Conservation (phyloP, 2,888 invertebrate genomes). For the Caenorhabditis sinica region DNA sequence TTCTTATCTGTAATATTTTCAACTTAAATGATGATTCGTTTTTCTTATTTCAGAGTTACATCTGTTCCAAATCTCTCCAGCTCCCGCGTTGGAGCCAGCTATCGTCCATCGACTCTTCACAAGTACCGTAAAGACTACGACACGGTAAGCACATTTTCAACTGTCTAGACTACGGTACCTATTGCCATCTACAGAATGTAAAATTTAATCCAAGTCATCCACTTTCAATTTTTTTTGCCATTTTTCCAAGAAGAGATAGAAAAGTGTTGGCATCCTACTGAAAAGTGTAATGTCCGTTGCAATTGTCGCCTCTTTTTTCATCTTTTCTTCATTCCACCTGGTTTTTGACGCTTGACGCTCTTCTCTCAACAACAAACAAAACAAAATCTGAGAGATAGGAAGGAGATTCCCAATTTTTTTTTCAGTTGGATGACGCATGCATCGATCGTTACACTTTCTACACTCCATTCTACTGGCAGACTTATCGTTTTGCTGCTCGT, state of each 20-base stretch:
- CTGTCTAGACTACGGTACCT: too few relatives aligned
- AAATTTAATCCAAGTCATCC: conserved; percentile 18
- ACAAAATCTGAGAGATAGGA: conserved; percentile 38
- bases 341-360: conserved; percentile 53
- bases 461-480: conserved; percentile 80
- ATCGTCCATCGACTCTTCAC: conserved; percentile 80
- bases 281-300: conserved; percentile 64
- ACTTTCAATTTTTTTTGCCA: conserved; percentile 27
- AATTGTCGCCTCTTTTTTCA: conserved; percentile 43
- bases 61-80: conserved; percentile 81
- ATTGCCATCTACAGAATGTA: neutral
- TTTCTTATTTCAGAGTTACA: conserved; percentile 79
- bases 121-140: conserved; percentile 80
- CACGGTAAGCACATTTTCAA: conserved; percentile 67
- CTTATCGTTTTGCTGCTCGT: conserved; percentile 80
- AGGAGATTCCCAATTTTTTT: conserved; percentile 30
- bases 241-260: conserved; percentile 51
- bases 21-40: too few relatives aligned
- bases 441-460: conserved; percentile 78
- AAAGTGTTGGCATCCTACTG: conserved; percentile 43
- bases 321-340: conserved; percentile 38
- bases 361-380: conserved; percentile 54
- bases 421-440: conserved; percentile 78
- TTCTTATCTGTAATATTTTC: too few relatives aligned
- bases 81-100: conserved; percentile 75